phyloP scores from a whole-genome alignment of 1,140 invertebrate genomes.

The Grapholita molesta region DNA sequence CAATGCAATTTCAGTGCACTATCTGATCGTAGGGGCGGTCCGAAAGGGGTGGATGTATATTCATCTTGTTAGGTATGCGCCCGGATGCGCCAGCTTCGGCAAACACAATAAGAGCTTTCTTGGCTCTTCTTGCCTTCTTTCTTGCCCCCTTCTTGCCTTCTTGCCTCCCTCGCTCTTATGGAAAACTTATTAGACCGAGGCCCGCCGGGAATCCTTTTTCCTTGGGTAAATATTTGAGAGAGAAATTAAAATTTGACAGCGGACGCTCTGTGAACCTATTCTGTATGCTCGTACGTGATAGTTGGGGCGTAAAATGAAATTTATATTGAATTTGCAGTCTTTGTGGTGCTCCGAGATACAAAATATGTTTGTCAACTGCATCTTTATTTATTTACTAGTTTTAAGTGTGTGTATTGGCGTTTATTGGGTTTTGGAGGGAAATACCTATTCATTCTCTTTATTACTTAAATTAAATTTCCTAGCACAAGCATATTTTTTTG shows the following conservation, averaged over 20 bases:
- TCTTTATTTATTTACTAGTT: neutral
- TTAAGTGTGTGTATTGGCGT: neutral
- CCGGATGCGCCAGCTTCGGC: constrained; percentile 73
- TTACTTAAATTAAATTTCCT: no score
- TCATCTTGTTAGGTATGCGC: constrained; percentile 76
- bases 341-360: constrained; percentile 39
- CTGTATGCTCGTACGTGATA: constrained; percentile 71
- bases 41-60: constrained; percentile 66
- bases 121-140: constrained; percentile 39
- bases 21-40: constrained; percentile 45
- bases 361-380: neutral
- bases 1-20: constrained; percentile 74
- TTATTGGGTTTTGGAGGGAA: neutral
- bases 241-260: constrained; percentile 78
- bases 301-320: constrained; percentile 75
- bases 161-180: constrained; percentile 54
- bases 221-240: constrained; percentile 77
- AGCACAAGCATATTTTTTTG: no score
- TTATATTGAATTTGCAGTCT: constrained; percentile 72
- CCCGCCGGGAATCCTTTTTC: constrained; percentile 76
- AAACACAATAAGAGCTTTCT: constrained; percentile 73
- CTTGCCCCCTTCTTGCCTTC: constrained; percentile 24
- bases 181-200: constrained; percentile 76
- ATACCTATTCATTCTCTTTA: no score
- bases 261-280: constrained; percentile 58